These are phyloP conservation scores for Furcifer pardalis DNA, from an alignment of 2,797 vertebrate species.

Conservation along the genomic window DNA sequence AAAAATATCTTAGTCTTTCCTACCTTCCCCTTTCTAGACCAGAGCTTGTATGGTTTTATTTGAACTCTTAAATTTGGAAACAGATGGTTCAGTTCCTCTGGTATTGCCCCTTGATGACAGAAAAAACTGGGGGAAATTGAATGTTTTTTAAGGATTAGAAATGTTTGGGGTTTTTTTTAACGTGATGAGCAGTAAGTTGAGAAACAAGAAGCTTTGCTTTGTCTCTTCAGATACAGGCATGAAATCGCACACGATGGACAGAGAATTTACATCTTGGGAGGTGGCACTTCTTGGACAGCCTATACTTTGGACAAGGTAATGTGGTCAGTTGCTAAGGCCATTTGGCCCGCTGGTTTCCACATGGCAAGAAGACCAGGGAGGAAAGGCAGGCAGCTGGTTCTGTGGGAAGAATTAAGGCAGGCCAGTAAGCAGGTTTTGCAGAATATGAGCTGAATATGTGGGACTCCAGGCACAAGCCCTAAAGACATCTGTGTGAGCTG, in stretches of 20 bases:
- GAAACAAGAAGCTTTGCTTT: slow-evolving; percentile 11
- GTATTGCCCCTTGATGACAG: background rate
- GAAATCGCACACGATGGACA: slow-evolving; percentile 97
- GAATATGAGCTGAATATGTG: no score
- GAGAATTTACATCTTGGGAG: slow-evolving; percentile 95
- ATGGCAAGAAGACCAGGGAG: no score
- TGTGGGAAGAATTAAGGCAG: fast-evolving
- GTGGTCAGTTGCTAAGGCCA: fast-evolving
- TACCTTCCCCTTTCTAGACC: no score
- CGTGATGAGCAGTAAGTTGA: no score
- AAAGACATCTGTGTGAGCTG: background rate
- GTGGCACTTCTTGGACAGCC: slow-evolving; percentile 97
- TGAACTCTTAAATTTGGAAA: background rate
- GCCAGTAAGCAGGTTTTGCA: background rate
- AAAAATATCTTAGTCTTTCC: no score
- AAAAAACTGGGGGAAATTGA: background rate
- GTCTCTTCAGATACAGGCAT: slow-evolving; percentile 89
- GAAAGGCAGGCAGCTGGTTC: background rate
- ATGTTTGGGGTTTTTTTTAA: background rate
- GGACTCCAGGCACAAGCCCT: background rate
- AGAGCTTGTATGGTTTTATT: no score
- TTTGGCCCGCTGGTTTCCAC: background rate
- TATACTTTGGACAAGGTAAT: slow-evolving; percentile 96
- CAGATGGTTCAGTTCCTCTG: no score
- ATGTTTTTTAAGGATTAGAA: background rate